phyloP scores from a whole-genome alignment of 2,113 vertebrate species.

The Neogale vison region DNA sequence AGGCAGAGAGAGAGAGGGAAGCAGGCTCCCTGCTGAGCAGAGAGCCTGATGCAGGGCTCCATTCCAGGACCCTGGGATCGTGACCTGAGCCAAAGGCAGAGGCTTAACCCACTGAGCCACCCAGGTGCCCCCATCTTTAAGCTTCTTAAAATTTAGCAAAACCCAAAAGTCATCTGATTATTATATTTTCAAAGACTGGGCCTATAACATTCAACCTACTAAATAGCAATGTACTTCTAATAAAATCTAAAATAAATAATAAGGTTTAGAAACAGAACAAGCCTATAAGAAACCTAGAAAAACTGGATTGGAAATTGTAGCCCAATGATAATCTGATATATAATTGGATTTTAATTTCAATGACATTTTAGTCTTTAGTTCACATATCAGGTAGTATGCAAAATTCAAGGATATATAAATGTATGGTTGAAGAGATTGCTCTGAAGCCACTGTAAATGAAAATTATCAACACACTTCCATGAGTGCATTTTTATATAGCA shows the following conservation, averaged over 20 bases:
- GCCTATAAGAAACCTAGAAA: background rate
- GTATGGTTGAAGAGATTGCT: background rate
- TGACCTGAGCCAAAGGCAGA: too few relatives aligned
- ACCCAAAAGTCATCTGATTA: background rate
- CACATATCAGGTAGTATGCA: background rate
- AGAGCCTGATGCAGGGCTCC: too few relatives aligned
- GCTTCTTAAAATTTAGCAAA: background rate
- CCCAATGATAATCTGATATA: conserved; percentile 13
- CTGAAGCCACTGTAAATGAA: background rate
- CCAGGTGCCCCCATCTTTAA: background rate
- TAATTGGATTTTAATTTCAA: conserved; percentile 46
- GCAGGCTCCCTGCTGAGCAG: too few relatives aligned
- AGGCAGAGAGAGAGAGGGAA: too few relatives aligned
- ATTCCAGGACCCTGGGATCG: too few relatives aligned
- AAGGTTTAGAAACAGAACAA: conserved; percentile 42
- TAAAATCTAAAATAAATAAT: conserved; percentile 50
- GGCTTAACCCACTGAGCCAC: too few relatives aligned
- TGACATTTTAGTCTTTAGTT: conserved; percentile 23
- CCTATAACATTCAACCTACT: background rate
- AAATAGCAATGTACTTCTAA: conserved; percentile 7
- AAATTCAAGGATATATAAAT: background rate
- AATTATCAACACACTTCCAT: background rate
- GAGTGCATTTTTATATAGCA: background rate
- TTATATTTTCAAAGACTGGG: background rate
- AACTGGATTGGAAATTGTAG: background rate